Evolutionary conservation across 92 coral and sea anemone genomes (phyloP), one percentile per base, ranked within the genome.

Genomic region (Porites lobata): DNA sequence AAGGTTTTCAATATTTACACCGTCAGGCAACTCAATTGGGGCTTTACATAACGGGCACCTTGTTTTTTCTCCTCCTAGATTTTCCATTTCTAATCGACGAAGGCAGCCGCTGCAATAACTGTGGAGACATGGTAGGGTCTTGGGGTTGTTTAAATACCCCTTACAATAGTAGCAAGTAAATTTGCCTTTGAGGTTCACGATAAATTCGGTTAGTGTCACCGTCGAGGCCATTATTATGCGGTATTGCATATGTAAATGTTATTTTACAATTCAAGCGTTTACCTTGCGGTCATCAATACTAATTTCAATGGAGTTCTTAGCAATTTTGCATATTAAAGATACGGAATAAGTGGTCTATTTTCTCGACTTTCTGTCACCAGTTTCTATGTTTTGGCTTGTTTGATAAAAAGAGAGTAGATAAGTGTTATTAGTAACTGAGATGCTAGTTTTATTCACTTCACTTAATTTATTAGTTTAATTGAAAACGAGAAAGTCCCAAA

Each of bases 101-200:
- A 95, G 88, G 82, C 98, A 95, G n/a, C 79, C 80, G 69, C 88
- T 81, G 69, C 98, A 95, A 70, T 93, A 88, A 24, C 92, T 83
- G 66, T 95, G 98, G 26, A 95, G 83, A 50, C 98, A 95, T 61
- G 91, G 98, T 54, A 95, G 79, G 10, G 65, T 90, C 57, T 91
- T 95, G 67, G 98, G 98, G 38, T 91, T 91, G 74, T 79, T 88
- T 69, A 93, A 89, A 20, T 86, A 69, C 32, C 94, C 90, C 53
- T 93, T 72, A 69, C 98, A 95, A 50, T 85, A 59, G 65, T 85
- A 73, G 52, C 98, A 95, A 21, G 96, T 95, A 51, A 95, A 81
- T 75, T 89, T 90, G 70, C 90, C 91, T 72, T 82, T 91, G 29
- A 95, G 70, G 65, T 75, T 86, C 12, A 69, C 47, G 43, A 91